Evolutionary conservation across 2,113 vertebrate species (phyloP).

Genomic region (Oryzias celebensis): DNA sequence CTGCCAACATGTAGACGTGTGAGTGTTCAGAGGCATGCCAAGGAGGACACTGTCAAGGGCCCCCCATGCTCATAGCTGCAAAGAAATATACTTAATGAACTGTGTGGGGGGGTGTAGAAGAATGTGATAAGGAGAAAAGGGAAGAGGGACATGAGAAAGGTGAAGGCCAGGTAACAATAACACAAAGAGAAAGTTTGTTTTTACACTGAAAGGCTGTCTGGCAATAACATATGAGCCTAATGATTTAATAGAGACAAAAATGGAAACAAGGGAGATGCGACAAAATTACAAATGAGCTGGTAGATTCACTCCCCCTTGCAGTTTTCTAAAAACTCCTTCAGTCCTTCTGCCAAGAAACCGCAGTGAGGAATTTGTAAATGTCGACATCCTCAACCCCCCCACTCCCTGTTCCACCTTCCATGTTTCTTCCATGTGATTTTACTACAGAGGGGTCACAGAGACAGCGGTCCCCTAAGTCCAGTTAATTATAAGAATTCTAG

Average conservation of each 20-base stretch:
- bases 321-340: slow-evolving; percentile 41
- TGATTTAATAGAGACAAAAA: slow-evolving; percentile 29
- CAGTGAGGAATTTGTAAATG: slow-evolving; percentile 58
- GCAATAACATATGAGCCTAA: slow-evolving; percentile 41
- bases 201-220: slow-evolving; percentile 30
- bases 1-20: slow-evolving; percentile 64
- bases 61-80: slow-evolving; percentile 37
- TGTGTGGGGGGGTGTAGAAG: slow-evolving; percentile 41
- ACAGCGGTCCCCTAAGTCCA: slow-evolving; percentile 37
- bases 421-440: slow-evolving; percentile 29
- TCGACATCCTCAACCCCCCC: slow-evolving; percentile 39
- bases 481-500: slow-evolving; percentile 60
- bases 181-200: slow-evolving; percentile 46
- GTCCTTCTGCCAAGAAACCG: slow-evolving; percentile 46
- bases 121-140: slow-evolving; percentile 40
- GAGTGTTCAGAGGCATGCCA: not conserved
- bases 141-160: slow-evolving; percentile 32
- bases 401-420: not conserved
- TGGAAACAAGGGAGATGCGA: slow-evolving; percentile 27
- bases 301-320: slow-evolving; percentile 46
- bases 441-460: slow-evolving; percentile 41
- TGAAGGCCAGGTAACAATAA: slow-evolving; percentile 38
- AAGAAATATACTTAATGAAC: slow-evolving; percentile 54
- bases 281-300: slow-evolving; percentile 68
- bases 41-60: slow-evolving; percentile 63